Percentiles rank a stretch among this genome's conserved stretches.
These are phyloP conservation scores for Rafetus swinhoei DNA, from an alignment of 2,113 vertebrate species.

Conservation along the genomic window DNA sequence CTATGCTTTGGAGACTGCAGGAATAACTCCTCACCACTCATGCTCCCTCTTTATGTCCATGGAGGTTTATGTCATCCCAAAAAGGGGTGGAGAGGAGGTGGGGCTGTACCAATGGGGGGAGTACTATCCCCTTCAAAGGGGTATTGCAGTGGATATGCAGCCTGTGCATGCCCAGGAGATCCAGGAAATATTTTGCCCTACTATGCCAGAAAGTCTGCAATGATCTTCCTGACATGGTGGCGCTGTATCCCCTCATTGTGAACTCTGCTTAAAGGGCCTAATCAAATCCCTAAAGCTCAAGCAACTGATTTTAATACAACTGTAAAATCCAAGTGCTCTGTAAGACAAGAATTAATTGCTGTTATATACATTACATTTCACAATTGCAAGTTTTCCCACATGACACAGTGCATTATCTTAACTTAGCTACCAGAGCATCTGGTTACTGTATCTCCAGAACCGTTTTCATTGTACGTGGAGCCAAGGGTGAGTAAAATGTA, in stretches of 20 bases:
- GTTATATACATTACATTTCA: constrained; percentile 50
- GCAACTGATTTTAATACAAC: neutral
- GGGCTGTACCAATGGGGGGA: neutral
- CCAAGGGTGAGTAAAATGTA: neutral
- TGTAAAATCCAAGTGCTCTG: neutral
- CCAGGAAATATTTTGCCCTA: neutral
- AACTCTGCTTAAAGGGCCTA: neutral
- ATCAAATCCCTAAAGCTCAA: neutral
- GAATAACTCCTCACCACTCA: neutral
- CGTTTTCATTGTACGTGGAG: neutral
- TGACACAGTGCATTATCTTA: constrained; percentile 70
- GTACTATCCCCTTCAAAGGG: neutral
- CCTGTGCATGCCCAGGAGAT: neutral
- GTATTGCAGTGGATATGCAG: neutral
- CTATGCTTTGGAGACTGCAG: neutral
- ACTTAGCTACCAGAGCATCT: constrained; percentile 31
- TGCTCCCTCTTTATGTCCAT: neutral
- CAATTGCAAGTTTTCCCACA: constrained; percentile 58
- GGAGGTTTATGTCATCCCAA: neutral
- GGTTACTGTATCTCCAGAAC: constrained; percentile 12
- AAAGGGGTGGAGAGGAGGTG: neutral
- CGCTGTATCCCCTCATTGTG: neutral
- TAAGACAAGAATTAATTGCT: constrained; percentile 59
- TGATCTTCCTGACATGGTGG: neutral
- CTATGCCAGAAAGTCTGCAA: neutral